Percentiles rank a stretch among this genome's conserved stretches.
Conservation (phyloP, 2,113 vertebrate genomes). For the Malaclemys terrapin region DNA sequence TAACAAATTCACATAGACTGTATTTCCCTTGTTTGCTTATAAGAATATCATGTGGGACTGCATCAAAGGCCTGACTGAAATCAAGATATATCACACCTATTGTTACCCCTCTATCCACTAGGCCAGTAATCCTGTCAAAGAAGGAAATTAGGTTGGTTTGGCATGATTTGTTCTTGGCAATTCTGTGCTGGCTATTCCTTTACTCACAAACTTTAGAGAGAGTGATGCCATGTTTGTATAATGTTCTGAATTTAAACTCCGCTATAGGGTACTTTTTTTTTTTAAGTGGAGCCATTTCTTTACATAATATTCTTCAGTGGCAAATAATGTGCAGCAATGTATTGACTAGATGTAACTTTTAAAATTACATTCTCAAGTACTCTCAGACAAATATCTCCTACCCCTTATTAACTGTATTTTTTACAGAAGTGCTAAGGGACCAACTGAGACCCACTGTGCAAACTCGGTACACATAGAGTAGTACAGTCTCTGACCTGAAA, state of each 20-base stretch:
- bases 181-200: background rate
- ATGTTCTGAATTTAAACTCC: background rate
- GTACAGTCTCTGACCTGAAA: background rate
- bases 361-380: background rate
- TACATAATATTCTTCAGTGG: background rate
- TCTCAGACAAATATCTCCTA: background rate
- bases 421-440: background rate
- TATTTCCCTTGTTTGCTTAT: background rate
- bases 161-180: background rate
- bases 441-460: background rate
- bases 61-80: background rate
- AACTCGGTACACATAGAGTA: background rate
- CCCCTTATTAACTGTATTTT: background rate
- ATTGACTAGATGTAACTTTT: background rate
- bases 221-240: background rate
- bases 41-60: background rate
- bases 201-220: background rate
- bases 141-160: background rate
- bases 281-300: background rate
- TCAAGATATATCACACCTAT: background rate
- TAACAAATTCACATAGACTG: background rate
- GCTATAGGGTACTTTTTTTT: accelerated
- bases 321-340: background rate
- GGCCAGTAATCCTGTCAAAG: background rate
- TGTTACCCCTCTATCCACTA: background rate